These are phyloP conservation scores for Clepsis dumicolana DNA, from an alignment of 2,888 invertebrate genomes.

Conservation along the genomic window DNA sequence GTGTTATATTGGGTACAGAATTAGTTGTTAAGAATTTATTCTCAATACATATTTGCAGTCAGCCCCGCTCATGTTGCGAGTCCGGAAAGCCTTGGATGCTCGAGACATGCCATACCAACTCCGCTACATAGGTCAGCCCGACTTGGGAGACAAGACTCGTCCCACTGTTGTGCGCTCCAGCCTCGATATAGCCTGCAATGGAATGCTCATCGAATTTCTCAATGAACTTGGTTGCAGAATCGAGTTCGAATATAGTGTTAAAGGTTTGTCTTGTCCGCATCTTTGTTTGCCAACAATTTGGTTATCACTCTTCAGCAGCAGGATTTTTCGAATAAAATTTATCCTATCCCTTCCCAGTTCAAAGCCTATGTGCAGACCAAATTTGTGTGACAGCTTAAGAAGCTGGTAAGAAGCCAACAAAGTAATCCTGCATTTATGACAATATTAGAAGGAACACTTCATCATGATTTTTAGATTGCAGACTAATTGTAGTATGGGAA, in stretches of 20 bases:
- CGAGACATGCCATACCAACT: slow-evolving; percentile 95
- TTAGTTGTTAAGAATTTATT: background rate
- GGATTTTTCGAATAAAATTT: too few relatives aligned
- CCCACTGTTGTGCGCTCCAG: slow-evolving; percentile 97
- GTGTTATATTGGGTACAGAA: too few relatives aligned
- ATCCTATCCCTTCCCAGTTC: too few relatives aligned
- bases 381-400: too few relatives aligned
- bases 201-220: slow-evolving; percentile 95
- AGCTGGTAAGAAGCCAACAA: too few relatives aligned
- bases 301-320: too few relatives aligned
- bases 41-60: slow-evolving; percentile 63
- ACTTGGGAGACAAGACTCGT: slow-evolving; percentile 94
- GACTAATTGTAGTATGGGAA: too few relatives aligned
- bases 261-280: slow-evolving; percentile 86
- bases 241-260: slow-evolving; percentile 97
- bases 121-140: slow-evolving; percentile 96
- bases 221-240: slow-evolving; percentile 96
- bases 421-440: too few relatives aligned
- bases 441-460: too few relatives aligned
- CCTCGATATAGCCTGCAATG: slow-evolving; percentile 96
- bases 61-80: slow-evolving; percentile 91
- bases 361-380: too few relatives aligned
- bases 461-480: too few relatives aligned
- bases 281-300: too few relatives aligned
- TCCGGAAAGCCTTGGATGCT: slow-evolving; percentile 93